Conservation (phyloP, 2,113 vertebrate genomes). For the Melanostigma gelatinosum region DNA sequence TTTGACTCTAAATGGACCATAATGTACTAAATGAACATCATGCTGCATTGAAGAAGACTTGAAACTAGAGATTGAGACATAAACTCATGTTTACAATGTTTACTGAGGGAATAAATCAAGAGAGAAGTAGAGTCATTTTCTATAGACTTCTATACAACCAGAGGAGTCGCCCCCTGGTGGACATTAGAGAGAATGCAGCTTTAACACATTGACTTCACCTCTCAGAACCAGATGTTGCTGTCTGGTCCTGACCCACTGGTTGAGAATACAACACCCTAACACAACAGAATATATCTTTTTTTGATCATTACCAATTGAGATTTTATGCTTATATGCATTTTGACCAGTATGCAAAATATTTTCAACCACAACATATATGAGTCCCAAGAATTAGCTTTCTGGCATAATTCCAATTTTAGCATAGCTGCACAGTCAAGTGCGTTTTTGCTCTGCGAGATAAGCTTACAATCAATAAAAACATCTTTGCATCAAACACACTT, state of each 20-base stretch:
- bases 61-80: conserved; percentile 1
- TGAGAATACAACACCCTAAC: too few relatives aligned
- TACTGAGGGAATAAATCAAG: background rate
- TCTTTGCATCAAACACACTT: conserved; percentile 30
- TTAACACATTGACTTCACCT: too few relatives aligned
- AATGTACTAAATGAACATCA: background rate
- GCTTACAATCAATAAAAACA: conserved; percentile 26
- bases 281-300: background rate
- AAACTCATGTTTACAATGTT: conserved; percentile 1
- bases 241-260: too few relatives aligned
- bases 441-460: background rate
- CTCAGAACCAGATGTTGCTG: too few relatives aligned
- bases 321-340: background rate
- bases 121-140: background rate
- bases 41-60: background rate
- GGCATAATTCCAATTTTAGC: background rate
- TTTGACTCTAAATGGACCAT: background rate
- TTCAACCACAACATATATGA: too few relatives aligned
- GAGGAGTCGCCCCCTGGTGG: too few relatives aligned
- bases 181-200: too few relatives aligned
- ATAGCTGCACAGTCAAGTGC: background rate
- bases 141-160: too few relatives aligned
- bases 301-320: background rate
- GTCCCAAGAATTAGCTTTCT: background rate
- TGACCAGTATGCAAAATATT: too few relatives aligned